phyloP scores from a whole-genome alignment of 2,113 vertebrate genomes.

The Oophaga pumilio region DNA sequence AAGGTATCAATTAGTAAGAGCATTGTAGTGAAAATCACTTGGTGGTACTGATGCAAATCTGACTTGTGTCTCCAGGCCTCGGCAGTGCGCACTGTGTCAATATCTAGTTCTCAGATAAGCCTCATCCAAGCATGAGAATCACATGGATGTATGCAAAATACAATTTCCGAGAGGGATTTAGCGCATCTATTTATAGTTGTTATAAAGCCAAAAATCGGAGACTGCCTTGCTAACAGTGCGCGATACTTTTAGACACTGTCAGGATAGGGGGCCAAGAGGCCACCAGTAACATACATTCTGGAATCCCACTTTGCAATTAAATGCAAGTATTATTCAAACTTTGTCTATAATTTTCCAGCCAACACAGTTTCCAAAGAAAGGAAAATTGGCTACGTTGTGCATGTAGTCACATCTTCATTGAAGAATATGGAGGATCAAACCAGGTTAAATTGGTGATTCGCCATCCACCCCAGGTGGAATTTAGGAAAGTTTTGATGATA shows the following conservation, averaged over 20 bases:
- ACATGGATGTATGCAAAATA: background rate
- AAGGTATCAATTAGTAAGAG: conserved; percentile 36
- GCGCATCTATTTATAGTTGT: background rate
- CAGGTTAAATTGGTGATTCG: too few species aligned
- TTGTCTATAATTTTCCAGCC: too few species aligned
- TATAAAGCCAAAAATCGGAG: background rate
- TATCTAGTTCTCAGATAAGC: conserved; percentile 11
- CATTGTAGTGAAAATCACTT: conserved; percentile 25
- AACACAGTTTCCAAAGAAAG: too few species aligned
- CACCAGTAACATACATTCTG: too few species aligned
- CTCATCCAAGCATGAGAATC: background rate
- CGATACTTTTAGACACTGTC: background rate
- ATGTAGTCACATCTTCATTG: too few species aligned
- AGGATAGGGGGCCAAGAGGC: too few species aligned
- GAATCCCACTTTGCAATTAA: too few species aligned
- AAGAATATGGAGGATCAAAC: too few species aligned
- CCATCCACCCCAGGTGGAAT: too few species aligned
- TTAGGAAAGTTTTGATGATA: too few species aligned
- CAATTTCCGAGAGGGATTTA: background rate
- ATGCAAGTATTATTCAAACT: too few species aligned
- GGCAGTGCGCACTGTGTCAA: conserved; percentile 12
- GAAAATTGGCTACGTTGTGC: too few species aligned
- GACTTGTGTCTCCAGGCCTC: conserved; percentile 4
- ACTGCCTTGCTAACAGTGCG: background rate
- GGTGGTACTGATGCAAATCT: conserved; percentile 37